Conservation (phyloP, 2,888 invertebrate species). For the Brachyptera risi region DNA sequence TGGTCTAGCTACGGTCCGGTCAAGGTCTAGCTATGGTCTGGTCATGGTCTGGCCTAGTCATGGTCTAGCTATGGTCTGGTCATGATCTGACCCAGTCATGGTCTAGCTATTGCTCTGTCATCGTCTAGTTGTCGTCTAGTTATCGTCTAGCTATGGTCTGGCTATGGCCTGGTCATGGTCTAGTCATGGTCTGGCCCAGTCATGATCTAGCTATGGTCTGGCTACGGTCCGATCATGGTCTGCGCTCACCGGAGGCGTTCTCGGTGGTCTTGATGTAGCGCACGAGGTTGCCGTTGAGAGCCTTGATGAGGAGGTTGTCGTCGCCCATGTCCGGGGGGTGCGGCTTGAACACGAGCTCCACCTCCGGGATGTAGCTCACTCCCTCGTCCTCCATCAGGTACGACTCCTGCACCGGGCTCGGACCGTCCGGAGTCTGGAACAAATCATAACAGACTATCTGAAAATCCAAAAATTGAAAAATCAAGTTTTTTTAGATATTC, state of each 20-base stretch:
- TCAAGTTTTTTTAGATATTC: too few species aligned
- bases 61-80: too few species aligned
- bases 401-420: neutral
- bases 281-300: constrained; percentile 79
- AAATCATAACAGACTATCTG: too few species aligned
- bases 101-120: too few species aligned
- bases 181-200: neutral
- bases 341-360: constrained; percentile 93
- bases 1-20: too few species aligned
- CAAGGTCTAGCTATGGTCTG: too few species aligned
- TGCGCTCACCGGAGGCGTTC: constrained; percentile 81
- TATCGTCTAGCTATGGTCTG: too few species aligned
- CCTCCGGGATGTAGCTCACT: constrained; percentile 53
- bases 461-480: too few species aligned
- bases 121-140: too few species aligned
- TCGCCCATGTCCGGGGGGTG: constrained; percentile 91
- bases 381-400: neutral
- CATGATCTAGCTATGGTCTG: too few species aligned
- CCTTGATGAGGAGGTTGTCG: constrained; percentile 77
- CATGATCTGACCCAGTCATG: constrained; percentile 98
- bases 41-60: too few species aligned
- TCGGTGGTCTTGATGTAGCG: constrained; percentile 96
- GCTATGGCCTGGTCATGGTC: neutral
- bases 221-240: too few species aligned
- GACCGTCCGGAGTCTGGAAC: neutral